Base-by-base conservation (phyloP, 2,888 invertebrate species). In the Ptychoptera albimana region DNA sequence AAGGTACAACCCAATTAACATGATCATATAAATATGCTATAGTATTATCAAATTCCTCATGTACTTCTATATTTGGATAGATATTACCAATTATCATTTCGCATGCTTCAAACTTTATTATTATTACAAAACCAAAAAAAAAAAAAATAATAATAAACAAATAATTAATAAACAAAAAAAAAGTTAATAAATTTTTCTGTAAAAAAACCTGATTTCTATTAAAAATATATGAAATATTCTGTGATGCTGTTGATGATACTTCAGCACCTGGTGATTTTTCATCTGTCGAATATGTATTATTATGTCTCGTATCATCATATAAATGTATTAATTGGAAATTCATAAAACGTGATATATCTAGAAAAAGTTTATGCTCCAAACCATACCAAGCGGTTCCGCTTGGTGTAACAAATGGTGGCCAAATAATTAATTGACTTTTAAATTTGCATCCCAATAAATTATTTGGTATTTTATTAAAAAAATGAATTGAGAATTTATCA, bases 371-470 rank as follows among this genome's bases (percentile, higher is more conserved):
- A 16, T 47, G 47, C 16, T 47, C 47, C 13, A 47, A 32, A 15
- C 47, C 47, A 13, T 42, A 15, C 37, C 37, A 47, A 12, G 37
- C 9, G 9, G 31, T 13, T 11, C n/a, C 8, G 8, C 16, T 5
- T 2, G 40, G 40, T 10, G 47, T 47, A 30, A 47, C 45, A 45
- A 47, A 43, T 30, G 47, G 47, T 30, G 47, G 47, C 47, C 47
- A 47, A 29, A 47, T 15, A 43, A 45, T 14, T 12, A 47, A 15
- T 7, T 45, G 10, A 12, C 37, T n/a, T 15, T 41, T 37, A 43
- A 45, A 43, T 23, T 11, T 2, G 16, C 47, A 47, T 30, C 42
- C 43, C 11, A 35, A 16, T 10, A 47, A 45, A 39, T 42, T n/a
- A 13, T 11, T 40, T 10, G 47, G 47, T 31, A 47, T 45, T 38